Evolutionary conservation across 2,113 vertebrate genomes (phyloP), one percentile per base, ranked within the genome.

Genomic region (Phaetusa simplex): DNA sequence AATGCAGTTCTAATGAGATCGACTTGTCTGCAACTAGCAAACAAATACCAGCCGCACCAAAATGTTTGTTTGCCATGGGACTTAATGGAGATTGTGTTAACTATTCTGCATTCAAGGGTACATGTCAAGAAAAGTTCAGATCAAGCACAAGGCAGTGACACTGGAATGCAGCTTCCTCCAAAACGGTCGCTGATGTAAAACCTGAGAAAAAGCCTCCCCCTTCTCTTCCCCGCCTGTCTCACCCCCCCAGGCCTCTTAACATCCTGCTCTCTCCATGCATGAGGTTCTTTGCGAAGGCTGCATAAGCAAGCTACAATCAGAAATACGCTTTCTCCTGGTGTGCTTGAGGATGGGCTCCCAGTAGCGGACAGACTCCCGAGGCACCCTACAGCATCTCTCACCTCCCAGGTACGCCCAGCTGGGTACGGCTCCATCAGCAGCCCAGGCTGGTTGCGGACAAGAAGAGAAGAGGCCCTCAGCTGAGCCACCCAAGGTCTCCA

Each of bases 71-170:
- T 96, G 96, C 91, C 11, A 1, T 90, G 78, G 80, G 95, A 95
- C 91, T 96, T 97, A 94, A 81, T 12, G 69, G 93, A 95, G 94
- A 96, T 93, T 95, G 93, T 64, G 94, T 79, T 89, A 96, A 89
- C 93, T 2, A 1, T 64, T 80, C 91, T 78, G 80, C 76, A 86
- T 90, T 95, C 92, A 95, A 94, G 95, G 92, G 66, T 82, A 85
- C 59, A 14, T 70, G 95, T 96, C 96, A 96, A 66, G 89, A 86
- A 92, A 96, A 96, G 96, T 95, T 95, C 96, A 96, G 79, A 77
- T 81, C 55, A 77, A 90, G 90, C 90, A 59, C n/a, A 91, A 82
- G 64, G 87, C 84, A 91, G 90, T 76, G 92, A 95, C 78, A 73
- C 87, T 93, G 95, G 96, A 95, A 96, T 96, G 96, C 78, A 91